Evolutionary conservation across 1,140 invertebrate genomes (phyloP).

Genomic region (Sycophila sp.): DNA sequence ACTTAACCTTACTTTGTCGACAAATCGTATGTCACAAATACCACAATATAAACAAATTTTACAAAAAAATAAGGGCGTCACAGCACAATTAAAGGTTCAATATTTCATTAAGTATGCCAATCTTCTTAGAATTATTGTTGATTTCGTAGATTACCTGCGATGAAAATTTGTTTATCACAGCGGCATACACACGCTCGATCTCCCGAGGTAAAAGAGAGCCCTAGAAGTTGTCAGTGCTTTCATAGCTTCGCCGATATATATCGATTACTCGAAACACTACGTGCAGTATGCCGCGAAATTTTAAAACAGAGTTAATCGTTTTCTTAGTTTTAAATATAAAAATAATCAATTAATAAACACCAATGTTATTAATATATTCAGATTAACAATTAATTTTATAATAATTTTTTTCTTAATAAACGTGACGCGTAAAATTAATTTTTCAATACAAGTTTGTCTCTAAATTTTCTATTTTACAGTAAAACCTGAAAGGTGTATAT

Average conservation of each 20-base stretch:
- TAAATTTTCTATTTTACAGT: too few species aligned
- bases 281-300: too few species aligned
- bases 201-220: slow-evolving; percentile 54
- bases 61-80: slow-evolving; percentile 12
- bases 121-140: slow-evolving; percentile 43
- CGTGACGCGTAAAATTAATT: not conserved
- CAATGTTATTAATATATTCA: too few species aligned
- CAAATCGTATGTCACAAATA: slow-evolving; percentile 12
- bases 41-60: not conserved
- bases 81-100: not conserved
- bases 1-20: slow-evolving; percentile 22
- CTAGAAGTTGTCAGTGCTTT: not conserved
- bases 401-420: not conserved
- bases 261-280: not conserved
- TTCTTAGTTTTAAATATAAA: too few species aligned
- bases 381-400: too few species aligned
- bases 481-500: too few species aligned
- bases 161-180: slow-evolving; percentile 61
- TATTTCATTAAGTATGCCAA: slow-evolving; percentile 15
- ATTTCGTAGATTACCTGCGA: slow-evolving; percentile 64
- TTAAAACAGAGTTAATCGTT: too few species aligned
- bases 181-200: slow-evolving; percentile 53
- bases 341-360: too few species aligned
- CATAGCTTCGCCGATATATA: not conserved
- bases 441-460: too few species aligned